These are phyloP conservation scores for Drosophila trapezifrons DNA, from an alignment of 1,140 invertebrate species.

Conservation along the genomic window DNA sequence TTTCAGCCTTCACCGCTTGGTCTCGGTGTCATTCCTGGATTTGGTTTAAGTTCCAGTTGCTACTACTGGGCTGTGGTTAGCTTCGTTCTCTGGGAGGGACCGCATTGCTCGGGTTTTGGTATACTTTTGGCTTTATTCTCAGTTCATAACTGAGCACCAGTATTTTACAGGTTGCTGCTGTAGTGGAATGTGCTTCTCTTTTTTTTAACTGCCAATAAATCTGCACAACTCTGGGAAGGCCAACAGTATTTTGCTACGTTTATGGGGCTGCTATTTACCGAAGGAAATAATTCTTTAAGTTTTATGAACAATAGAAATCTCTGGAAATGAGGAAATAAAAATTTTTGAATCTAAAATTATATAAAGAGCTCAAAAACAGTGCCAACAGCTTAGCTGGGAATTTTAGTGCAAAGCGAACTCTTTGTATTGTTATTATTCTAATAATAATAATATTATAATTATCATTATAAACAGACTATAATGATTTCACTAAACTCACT, in stretches of 20 bases:
- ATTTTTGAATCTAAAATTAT: too few species aligned
- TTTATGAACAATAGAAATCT: too few species aligned
- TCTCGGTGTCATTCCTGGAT: constrained; percentile 9
- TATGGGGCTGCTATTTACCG: neutral
- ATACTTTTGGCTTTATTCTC: constrained; percentile 43
- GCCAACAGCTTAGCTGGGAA: too few species aligned
- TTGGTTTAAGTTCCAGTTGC: constrained; percentile 26
- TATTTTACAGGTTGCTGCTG: constrained; percentile 24
- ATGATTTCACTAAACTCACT: neutral
- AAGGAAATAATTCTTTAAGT: neutral
- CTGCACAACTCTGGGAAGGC: constrained; percentile 26
- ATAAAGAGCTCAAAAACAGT: too few species aligned
- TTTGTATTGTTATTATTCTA: neutral
- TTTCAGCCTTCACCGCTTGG: neutral
- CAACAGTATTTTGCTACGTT: neutral
- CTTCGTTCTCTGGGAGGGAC: neutral
- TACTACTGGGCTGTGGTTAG: constrained; percentile 24
- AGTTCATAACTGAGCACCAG: constrained; percentile 33
- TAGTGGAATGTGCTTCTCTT: constrained; percentile 9
- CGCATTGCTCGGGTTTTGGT: constrained; percentile 35
- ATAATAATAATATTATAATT: too few species aligned
- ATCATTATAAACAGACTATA: neutral
- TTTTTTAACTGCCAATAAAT: constrained; percentile 53
- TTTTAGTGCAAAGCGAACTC: too few species aligned
- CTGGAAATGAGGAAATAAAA: too few species aligned